Conservation (phyloP, 2,113 vertebrate species). For the Oryzias celebensis region DNA sequence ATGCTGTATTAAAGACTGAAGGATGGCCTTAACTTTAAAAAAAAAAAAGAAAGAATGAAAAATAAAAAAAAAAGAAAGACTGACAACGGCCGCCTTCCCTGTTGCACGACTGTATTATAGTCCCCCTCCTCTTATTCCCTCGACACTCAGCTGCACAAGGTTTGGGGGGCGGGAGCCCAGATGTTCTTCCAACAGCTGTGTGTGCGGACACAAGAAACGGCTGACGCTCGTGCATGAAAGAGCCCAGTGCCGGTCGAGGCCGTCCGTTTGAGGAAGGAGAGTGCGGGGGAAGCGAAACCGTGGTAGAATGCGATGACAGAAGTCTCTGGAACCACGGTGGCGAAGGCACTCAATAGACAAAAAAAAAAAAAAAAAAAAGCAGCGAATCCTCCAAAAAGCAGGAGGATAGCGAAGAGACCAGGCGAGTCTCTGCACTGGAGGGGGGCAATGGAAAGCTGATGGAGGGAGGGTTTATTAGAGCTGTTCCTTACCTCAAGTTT, state of each 20-base stretch:
- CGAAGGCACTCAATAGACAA: conserved; percentile 32
- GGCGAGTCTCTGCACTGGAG: conserved; percentile 18
- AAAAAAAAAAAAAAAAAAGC: conserved; percentile 6
- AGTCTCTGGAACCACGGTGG: conserved; percentile 40
- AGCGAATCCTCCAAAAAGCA: conserved; percentile 23
- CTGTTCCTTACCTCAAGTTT: conserved; percentile 76
- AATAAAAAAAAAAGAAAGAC: conserved; percentile 45
- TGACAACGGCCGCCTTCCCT: conserved; percentile 54
- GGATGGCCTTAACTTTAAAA: conserved; percentile 54
- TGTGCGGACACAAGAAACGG: conserved; percentile 51
- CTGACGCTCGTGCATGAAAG: conserved; percentile 44
- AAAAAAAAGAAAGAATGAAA: conserved; percentile 18
- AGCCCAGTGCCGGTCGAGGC: conserved; percentile 40
- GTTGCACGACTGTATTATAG: conserved; percentile 76
- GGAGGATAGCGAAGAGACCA: conserved; percentile 25
- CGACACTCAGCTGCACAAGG: conserved; percentile 72
- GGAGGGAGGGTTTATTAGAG: conserved; percentile 58
- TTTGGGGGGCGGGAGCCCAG: conserved; percentile 57
- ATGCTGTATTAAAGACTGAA: conserved; percentile 73
- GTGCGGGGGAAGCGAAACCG: conserved; percentile 21
- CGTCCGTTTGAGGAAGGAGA: conserved; percentile 35
- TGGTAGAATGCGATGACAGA: conserved; percentile 15
- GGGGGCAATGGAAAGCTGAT: conserved; percentile 47
- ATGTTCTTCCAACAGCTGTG: conserved; percentile 71
- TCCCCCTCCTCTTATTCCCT: conserved; percentile 48